Conservation (phyloP, 2,113 vertebrate species). For the Nestor notabilis region DNA sequence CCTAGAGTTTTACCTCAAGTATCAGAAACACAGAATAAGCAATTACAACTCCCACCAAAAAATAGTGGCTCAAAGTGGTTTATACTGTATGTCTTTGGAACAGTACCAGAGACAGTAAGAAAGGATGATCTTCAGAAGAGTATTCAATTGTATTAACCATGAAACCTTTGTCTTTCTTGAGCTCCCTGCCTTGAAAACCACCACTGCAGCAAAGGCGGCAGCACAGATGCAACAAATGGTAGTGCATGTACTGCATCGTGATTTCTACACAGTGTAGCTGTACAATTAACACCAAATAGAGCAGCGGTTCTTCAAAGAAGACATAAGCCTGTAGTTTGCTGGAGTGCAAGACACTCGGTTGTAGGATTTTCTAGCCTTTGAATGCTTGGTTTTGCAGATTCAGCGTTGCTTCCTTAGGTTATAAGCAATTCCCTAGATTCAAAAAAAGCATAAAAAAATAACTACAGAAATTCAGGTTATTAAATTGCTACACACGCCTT, state of each 20-base stretch:
- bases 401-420: background rate
- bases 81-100: background rate
- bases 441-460: background rate
- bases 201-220: background rate
- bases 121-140: background rate
- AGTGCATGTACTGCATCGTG: rapidly evolving
- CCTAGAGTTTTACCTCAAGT: background rate
- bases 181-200: background rate
- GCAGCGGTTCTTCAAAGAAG: background rate
- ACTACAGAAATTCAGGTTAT: background rate
- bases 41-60: background rate
- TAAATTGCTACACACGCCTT: background rate
- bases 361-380: background rate
- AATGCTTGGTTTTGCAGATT: background rate
- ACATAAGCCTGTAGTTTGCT: background rate
- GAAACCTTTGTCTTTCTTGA: background rate
- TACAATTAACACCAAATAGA: background rate
- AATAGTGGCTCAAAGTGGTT: background rate
- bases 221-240: background rate
- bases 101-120: background rate
- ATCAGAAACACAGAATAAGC: background rate
- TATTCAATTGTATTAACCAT: background rate
- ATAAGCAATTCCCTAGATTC: background rate
- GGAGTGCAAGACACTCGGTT: rapidly evolving
- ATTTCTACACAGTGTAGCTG: background rate